Evolutionary conservation across 2,797 vertebrate genomes (phyloP).

Genomic region (Heterohyrax brucei): DNA sequence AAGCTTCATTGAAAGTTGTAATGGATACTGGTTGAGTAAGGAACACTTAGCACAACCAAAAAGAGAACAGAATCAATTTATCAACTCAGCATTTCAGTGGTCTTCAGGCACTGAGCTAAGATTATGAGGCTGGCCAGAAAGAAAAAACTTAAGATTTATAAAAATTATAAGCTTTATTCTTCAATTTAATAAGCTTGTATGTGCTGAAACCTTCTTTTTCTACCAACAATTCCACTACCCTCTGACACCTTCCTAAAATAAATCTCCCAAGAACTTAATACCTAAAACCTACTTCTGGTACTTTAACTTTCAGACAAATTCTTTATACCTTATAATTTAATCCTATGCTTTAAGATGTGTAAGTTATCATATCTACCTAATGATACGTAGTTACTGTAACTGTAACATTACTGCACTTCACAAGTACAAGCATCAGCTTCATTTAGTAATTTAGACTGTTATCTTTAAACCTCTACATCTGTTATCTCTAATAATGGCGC

Average conservation of each 20-base stretch:
- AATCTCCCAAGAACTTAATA: slow-evolving; percentile 27
- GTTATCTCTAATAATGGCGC: slow-evolving; percentile 45
- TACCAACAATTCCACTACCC: background rate
- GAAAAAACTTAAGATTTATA: background rate
- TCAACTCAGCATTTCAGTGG: background rate
- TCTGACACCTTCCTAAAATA: background rate
- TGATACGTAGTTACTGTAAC: background rate
- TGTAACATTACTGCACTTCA: background rate
- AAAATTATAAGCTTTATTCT: background rate
- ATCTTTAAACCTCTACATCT: slow-evolving; percentile 50
- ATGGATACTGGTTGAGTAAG: slow-evolving; percentile 29
- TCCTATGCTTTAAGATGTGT: background rate
- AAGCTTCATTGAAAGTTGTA: slow-evolving; percentile 66
- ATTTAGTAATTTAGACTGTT: slow-evolving; percentile 28
- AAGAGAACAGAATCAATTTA: slow-evolving; percentile 13
- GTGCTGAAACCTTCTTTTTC: background rate
- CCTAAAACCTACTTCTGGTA: slow-evolving; percentile 37
- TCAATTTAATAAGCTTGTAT: background rate
- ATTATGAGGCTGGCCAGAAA: background rate
- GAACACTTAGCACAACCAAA: background rate
- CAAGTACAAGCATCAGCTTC: slow-evolving; percentile 4
- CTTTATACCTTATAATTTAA: background rate
- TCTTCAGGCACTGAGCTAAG: background rate
- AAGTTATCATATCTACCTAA: background rate
- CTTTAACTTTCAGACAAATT: slow-evolving; percentile 31